Evolutionary conservation across 2,113 vertebrate genomes (phyloP).

Genomic region (Greenwoodochromis staneri): DNA sequence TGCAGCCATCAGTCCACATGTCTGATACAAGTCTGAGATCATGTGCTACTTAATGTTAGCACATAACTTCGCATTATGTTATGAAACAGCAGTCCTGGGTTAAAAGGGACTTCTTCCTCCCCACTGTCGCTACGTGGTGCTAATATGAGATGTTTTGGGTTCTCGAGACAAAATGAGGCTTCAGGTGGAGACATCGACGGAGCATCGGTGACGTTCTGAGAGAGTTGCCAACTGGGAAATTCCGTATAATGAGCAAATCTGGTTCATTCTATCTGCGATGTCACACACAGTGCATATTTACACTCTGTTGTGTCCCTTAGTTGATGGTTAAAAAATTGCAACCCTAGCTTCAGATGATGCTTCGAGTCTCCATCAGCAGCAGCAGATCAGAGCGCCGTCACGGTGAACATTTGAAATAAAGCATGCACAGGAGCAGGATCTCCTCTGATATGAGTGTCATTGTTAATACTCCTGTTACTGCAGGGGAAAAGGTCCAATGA

Average conservation of each 20-base stretch:
- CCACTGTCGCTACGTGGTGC: neutral
- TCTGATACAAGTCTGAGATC: rapidly evolving
- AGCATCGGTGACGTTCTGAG: neutral
- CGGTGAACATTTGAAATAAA: neutral
- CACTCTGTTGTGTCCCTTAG: neutral
- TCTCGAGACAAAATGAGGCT: neutral
- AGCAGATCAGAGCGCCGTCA: neutral
- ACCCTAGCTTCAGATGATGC: neutral
- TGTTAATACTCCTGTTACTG: neutral
- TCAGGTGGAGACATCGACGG: neutral
- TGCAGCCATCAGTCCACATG: neutral
- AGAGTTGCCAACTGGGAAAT: neutral
- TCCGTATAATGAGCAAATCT: neutral
- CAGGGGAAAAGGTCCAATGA: neutral
- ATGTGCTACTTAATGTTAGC: neutral
- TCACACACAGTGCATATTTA: neutral
- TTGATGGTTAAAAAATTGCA: neutral
- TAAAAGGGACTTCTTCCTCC: neutral
- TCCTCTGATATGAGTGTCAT: neutral
- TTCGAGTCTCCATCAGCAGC: neutral
- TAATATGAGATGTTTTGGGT: neutral
- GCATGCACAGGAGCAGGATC: neutral
- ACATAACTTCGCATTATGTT: neutral
- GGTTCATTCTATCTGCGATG: neutral
- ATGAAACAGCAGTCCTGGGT: neutral